These are phyloP conservation scores for Python bivittatus DNA, from an alignment of 2,113 vertebrate genomes.

Conservation along the genomic window DNA sequence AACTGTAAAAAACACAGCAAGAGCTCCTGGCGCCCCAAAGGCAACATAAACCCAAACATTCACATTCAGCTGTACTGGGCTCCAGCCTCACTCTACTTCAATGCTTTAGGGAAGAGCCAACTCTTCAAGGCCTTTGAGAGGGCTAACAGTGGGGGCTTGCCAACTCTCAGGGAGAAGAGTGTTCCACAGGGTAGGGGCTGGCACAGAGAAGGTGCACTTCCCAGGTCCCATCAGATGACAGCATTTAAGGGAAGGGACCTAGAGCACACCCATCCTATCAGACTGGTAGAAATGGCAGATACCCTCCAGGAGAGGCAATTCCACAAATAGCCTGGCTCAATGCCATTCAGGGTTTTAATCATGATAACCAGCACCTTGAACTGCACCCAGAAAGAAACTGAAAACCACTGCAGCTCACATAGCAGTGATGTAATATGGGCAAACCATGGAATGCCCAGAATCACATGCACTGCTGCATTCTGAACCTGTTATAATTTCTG, in stretches of 20 bases:
- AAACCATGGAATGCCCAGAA: too few species aligned
- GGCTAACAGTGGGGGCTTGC: not conserved
- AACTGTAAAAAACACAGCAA: too few species aligned
- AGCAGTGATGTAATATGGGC: too few species aligned
- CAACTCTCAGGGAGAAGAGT: not conserved
- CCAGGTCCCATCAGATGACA: not conserved
- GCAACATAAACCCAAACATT: too few species aligned
- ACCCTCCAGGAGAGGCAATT: not conserved
- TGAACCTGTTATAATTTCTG: too few species aligned
- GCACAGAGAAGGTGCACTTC: not conserved
- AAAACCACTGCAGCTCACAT: too few species aligned
- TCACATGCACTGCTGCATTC: too few species aligned
- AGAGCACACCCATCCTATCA: not conserved
- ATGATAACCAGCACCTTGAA: not conserved
- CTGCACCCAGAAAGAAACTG: too few species aligned
- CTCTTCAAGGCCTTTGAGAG: not conserved
- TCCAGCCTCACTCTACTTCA: not conserved
- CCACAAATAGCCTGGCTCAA: not conserved
- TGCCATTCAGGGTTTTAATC: not conserved
- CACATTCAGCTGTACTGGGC: not conserved
- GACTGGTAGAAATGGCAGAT: not conserved
- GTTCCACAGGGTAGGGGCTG: not conserved
- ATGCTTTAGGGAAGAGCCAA: not conserved
- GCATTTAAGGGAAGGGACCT: not conserved
- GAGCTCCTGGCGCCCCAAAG: too few species aligned